Percentiles rank a stretch among this genome's conserved stretches.
Evolutionary conservation across 2,797 vertebrate species (phyloP).

Genomic region (Erethizon dorsatum): DNA sequence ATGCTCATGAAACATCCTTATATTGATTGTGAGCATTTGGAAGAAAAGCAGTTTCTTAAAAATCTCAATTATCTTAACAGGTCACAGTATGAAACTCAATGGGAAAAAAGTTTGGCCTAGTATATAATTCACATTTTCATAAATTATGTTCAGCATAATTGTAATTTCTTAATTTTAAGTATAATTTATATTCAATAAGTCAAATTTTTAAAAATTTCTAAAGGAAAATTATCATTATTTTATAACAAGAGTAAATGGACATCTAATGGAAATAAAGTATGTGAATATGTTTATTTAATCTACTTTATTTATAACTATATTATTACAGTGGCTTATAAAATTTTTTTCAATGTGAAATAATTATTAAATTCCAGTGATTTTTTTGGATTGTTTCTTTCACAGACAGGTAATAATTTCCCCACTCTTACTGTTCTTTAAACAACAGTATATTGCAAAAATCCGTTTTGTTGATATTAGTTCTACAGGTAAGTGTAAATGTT

Average conservation of each 20-base stretch:
- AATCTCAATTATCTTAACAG: background rate
- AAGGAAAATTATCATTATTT: background rate
- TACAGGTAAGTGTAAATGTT: background rate
- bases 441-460: background rate
- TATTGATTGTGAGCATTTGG: background rate
- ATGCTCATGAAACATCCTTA: background rate
- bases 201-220: conserved; percentile 29
- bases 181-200: background rate
- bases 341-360: background rate
- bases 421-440: background rate
- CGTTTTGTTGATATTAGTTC: background rate
- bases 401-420: background rate
- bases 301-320: conserved; percentile 51
- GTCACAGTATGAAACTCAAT: background rate
- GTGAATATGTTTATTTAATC: conserved; percentile 8
- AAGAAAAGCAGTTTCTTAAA: background rate
- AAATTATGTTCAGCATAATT: background rate
- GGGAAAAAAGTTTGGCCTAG: background rate
- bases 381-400: background rate
- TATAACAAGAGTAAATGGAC: conserved; percentile 29
- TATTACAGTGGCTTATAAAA: background rate
- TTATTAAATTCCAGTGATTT: background rate
- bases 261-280: conserved; percentile 29
- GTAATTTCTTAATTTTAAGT: conserved; percentile 44
- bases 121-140: background rate